phyloP scores from a whole-genome alignment of 2,113 vertebrate genomes.

The Antigone vipio region DNA sequence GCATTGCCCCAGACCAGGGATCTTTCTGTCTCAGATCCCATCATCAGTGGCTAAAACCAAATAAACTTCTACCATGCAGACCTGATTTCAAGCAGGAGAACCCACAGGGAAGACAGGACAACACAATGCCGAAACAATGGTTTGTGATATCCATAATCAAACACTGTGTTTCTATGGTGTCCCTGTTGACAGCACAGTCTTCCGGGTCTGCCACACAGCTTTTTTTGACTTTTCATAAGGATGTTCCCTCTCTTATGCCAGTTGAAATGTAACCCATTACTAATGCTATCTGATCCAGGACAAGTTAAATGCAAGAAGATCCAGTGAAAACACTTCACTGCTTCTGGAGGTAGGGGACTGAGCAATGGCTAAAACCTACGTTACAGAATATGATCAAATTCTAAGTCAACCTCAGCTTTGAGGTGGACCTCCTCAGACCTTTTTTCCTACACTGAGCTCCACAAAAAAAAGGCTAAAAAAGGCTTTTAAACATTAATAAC shows the following conservation, averaged over 20 bases:
- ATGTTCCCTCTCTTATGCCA: not conserved
- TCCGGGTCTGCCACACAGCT: fast-evolving
- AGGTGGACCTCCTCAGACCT: not conserved
- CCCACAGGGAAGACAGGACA: not conserved
- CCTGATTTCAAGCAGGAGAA: not conserved
- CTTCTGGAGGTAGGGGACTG: not conserved
- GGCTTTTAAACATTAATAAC: not conserved
- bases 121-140: not conserved
- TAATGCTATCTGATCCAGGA: not conserved
- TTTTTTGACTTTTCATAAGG: not conserved
- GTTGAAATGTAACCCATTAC: not conserved
- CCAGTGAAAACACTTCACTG: not conserved
- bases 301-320: not conserved
- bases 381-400: not conserved
- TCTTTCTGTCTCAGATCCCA: not conserved
- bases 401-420: not conserved
- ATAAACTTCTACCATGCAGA: not conserved
- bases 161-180: not conserved
- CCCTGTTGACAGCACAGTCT: not conserved
- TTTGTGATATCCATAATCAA: not conserved
- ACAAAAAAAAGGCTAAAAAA: not conserved
- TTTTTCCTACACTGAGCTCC: not conserved
- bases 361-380: not conserved
- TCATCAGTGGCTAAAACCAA: not conserved
- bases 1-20: not conserved